Evolutionary conservation across 2,113 vertebrate species (phyloP), one percentile per base, ranked within the genome.

Genomic region (Phocoena sinus): DNA sequence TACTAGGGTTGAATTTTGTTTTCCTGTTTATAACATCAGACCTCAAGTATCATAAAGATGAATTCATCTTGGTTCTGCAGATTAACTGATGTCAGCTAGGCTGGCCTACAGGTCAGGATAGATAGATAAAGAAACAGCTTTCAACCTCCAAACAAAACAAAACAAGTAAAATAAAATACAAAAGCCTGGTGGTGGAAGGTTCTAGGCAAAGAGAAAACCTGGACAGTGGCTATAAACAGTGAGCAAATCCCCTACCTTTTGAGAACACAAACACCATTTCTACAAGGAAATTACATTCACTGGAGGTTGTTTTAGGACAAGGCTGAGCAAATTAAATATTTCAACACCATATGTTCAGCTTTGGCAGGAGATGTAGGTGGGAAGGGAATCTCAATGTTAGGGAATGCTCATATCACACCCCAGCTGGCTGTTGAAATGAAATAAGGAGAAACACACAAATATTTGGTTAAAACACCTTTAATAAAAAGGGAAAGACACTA

Each of bases 381-480:
- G 87, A 97, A 97, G 47, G 76, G 63, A 97, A 89, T 93, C 84
- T 84, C 89, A 70, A 23, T 58, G 80, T 70, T 90, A 79, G 83
- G 73, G 68, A 96, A 94, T 88, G 89, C 94, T 92, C 15, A 9
- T 68, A 84, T 95, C 90, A 95, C 89, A 96, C 94, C 63, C 96
- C 76, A 96, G 97, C 88, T 97, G 97, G 92, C 62, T 94, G 83
- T 94, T 93, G 95, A 95, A 73, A 96, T 44, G 91, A 97, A 97
- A 98, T 95, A 97, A 98, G 84, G 83, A 97, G 88, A 96, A 93
- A 96, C 95, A 98, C 98, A 97, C 83, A 97, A 81, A 97, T 91
- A 92, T 92, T 96, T 97, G 96, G 96, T 97, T 88, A 97, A 97
- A 97, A 98, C 93, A 96, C 96, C 67, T 98, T 98, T 98, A 98